These are phyloP conservation scores for Perccottus glenii DNA, from an alignment of 2,113 vertebrate genomes.

Conservation along the genomic window DNA sequence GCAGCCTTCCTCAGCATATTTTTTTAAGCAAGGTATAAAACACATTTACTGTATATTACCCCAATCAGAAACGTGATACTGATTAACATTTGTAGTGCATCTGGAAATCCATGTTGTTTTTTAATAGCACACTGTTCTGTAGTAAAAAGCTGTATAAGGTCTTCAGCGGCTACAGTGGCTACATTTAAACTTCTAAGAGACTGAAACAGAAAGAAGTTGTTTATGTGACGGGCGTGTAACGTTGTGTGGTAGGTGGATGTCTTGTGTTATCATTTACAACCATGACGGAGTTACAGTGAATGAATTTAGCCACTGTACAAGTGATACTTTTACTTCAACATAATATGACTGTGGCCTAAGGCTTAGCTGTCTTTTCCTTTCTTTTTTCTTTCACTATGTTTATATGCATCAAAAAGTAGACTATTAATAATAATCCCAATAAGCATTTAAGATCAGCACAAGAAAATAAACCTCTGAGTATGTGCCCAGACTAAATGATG, in stretches of 20 bases:
- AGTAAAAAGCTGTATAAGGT: neutral
- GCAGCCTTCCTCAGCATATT: neutral
- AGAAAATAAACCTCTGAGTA: slow-evolving; percentile 47
- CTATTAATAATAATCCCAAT: slow-evolving; percentile 37
- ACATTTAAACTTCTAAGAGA: neutral
- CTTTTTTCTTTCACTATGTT: slow-evolving; percentile 1
- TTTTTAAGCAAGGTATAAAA: no score
- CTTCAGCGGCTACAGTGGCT: neutral
- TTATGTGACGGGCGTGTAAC: neutral
- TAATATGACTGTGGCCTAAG: slow-evolving; percentile 17
- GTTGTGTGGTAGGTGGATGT: slow-evolving; percentile 8
- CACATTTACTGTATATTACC: no score
- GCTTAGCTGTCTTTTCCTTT: slow-evolving; percentile 14
- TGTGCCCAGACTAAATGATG: slow-evolving; percentile 43
- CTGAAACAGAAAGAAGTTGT: slow-evolving; percentile 5
- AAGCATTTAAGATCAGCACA: slow-evolving; percentile 40
- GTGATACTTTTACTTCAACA: slow-evolving; percentile 8
- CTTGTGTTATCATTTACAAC: slow-evolving; percentile 22
- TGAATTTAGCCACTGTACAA: slow-evolving; percentile 17
- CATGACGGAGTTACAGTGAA: slow-evolving; percentile 19
- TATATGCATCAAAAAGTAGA: no score
- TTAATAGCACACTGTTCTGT: no score
- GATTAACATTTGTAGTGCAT: neutral
- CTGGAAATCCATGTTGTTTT: neutral
- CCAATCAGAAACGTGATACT: neutral